These are phyloP conservation scores for Brachyistius frenatus DNA, from an alignment of 2,113 vertebrate species.

Conservation along the genomic window DNA sequence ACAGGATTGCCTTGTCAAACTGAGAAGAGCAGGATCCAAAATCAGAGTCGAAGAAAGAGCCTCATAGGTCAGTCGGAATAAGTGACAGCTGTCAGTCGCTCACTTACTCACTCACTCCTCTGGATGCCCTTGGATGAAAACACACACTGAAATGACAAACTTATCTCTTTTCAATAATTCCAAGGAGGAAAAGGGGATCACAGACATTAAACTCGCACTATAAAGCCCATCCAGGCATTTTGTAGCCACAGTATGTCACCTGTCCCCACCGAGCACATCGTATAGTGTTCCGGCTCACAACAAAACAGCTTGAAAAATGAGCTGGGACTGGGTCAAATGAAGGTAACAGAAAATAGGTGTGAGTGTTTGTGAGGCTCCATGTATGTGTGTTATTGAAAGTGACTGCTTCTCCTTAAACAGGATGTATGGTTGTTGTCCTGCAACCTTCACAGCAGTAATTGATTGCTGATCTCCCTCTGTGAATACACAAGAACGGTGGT, in stretches of 20 bases:
- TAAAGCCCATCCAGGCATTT: conserved; percentile 53
- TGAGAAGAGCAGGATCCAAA: conserved; percentile 96
- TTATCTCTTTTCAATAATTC: conserved; percentile 13
- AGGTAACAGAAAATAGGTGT: conserved; percentile 56
- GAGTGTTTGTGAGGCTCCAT: conserved; percentile 2
- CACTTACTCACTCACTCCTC: background rate
- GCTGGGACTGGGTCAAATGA: conserved; percentile 65
- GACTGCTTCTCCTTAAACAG: conserved; percentile 64
- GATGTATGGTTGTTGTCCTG: conserved; percentile 73
- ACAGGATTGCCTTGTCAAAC: conserved; percentile 95
- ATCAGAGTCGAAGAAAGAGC: conserved; percentile 91
- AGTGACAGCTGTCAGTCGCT: conserved; percentile 21
- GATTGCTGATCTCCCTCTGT: conserved; percentile 62
- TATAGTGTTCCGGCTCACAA: conserved; percentile 59
- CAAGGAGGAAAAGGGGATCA: background rate
- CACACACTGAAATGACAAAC: background rate
- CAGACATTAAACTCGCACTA: conserved; percentile 24
- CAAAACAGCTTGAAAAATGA: conserved; percentile 73
- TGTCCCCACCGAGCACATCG: conserved; percentile 39
- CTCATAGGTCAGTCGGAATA: conserved; percentile 89
- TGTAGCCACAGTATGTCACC: conserved; percentile 25
- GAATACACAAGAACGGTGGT: conserved; percentile 63
- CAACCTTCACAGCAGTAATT: conserved; percentile 69
- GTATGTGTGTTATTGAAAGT: conserved; percentile 63
- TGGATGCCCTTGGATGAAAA: conserved; percentile 18